Conservation (phyloP, 2,797 vertebrate species). For the Podarcis siculus region DNA sequence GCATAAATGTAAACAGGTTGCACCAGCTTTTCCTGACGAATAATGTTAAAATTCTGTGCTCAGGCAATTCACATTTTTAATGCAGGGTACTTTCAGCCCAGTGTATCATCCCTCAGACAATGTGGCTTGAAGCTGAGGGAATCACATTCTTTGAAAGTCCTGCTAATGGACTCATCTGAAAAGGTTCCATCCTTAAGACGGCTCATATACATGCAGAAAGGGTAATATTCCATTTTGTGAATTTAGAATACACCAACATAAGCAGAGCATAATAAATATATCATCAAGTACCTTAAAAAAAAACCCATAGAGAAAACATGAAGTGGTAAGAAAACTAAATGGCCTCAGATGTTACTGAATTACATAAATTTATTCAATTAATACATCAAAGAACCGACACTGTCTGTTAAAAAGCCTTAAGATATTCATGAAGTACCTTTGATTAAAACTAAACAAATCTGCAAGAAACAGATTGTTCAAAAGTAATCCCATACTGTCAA, state of each 20-base stretch:
- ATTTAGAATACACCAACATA: background rate
- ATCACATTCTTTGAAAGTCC: background rate
- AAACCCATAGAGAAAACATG: background rate
- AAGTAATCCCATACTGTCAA: background rate
- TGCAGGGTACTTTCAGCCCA: background rate
- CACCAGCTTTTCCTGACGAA: background rate
- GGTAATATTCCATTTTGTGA: background rate
- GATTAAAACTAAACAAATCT: background rate
- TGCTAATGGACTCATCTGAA: background rate
- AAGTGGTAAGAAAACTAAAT: background rate
- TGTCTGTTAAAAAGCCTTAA: slow-evolving; percentile 1
- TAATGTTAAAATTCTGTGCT: background rate
- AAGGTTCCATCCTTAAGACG: background rate
- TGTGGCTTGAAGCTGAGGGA: background rate
- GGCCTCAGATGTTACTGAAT: slow-evolving; percentile 35
- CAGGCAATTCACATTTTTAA: background rate
- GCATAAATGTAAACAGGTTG: background rate
- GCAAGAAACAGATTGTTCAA: slow-evolving; percentile 11
- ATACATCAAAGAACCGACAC: slow-evolving; percentile 27
- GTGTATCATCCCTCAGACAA: background rate
- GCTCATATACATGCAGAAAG: background rate
- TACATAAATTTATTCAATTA: background rate
- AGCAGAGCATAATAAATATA: background rate
- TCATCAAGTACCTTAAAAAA: background rate
- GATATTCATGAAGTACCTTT: slow-evolving; percentile 27